Conservation (phyloP, 2,113 vertebrate genomes). For the Calidris pygmaea region DNA sequence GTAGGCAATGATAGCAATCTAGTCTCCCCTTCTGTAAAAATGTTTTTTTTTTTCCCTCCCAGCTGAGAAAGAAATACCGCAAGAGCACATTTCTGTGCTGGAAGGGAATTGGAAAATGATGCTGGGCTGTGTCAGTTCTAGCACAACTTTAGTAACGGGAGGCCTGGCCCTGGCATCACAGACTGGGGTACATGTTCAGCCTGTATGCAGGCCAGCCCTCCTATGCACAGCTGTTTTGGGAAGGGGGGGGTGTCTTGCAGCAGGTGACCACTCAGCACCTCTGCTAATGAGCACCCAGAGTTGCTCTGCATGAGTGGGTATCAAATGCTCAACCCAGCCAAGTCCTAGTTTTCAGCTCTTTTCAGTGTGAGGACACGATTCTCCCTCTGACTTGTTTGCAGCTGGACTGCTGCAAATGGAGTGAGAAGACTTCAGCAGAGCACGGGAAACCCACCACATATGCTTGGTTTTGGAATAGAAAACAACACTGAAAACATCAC, state of each 20-base stretch:
- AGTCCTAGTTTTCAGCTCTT: rapidly evolving
- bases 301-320: not conserved
- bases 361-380: not conserved
- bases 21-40: not conserved
- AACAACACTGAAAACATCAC: not conserved
- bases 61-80: not conserved
- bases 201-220: not conserved
- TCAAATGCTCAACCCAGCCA: not conserved
- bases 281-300: not conserved
- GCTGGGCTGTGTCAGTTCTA: not conserved
- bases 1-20: not conserved
- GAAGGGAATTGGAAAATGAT: not conserved
- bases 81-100: not conserved
- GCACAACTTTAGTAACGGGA: rapidly evolving
- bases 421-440: not conserved
- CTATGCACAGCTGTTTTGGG: not conserved
- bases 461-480: not conserved
- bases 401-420: not conserved
- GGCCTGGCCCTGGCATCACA: not conserved
- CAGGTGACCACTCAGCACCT: not conserved
- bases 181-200: rapidly evolving
- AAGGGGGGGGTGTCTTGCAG: not conserved
- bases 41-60: not conserved
- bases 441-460: rapidly evolving
- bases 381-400: not conserved